Conservation (phyloP, 2,797 vertebrate genomes). For the Pseudochirops cupreus region DNA sequence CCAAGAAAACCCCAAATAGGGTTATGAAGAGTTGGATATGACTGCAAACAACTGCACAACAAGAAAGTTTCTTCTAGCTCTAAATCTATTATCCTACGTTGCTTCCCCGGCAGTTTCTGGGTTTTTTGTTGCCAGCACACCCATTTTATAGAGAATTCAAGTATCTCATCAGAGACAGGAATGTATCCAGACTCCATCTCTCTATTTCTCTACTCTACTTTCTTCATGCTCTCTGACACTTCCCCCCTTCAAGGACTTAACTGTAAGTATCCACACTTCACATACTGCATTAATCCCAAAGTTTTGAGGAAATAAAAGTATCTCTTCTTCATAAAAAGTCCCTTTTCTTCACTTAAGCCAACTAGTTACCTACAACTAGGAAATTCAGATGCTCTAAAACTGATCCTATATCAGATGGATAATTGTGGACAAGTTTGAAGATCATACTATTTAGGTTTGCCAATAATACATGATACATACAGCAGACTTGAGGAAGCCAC, state of each 20-base stretch:
- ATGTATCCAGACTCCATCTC: neutral
- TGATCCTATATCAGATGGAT: neutral
- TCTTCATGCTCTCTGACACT: neutral
- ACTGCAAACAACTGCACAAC: neutral
- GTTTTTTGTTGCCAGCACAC: neutral
- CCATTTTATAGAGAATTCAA: neutral
- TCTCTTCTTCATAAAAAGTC: neutral
- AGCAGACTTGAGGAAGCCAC: neutral
- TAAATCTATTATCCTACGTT: neutral
- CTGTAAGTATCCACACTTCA: neutral
- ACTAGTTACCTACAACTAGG: neutral
- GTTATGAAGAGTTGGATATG: neutral
- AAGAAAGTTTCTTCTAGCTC: neutral
- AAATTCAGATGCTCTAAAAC: neutral
- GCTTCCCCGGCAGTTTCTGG: neutral
- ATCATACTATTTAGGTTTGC: neutral
- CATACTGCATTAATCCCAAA: neutral
- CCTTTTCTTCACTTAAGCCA: neutral
- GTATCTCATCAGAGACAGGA: neutral
- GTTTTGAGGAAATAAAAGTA: neutral
- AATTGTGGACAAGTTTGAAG: neutral
- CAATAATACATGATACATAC: neutral
- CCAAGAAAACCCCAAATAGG: neutral
- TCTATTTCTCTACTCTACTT: neutral
- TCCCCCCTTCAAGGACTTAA: neutral